Percentiles rank a stretch among this genome's conserved stretches.
Evolutionary conservation across 2,888 invertebrate genomes (phyloP).

Genomic region (Pyrocoelia pectoralis): DNA sequence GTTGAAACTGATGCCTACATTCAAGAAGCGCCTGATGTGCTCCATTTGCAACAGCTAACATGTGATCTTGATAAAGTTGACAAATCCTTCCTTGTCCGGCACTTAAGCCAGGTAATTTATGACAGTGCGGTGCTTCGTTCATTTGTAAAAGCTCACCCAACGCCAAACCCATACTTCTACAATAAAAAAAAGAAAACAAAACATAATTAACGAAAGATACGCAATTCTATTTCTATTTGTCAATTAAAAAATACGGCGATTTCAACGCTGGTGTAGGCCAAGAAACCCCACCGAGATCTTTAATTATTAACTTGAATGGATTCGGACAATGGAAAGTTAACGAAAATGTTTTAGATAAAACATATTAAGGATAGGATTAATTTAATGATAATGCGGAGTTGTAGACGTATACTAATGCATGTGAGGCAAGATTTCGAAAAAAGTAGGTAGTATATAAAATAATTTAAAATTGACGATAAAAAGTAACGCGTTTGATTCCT

Average conservation of each 20-base stretch:
- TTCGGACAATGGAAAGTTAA: not conserved
- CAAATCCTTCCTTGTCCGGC: slow-evolving; percentile 85
- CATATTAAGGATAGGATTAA: not conserved
- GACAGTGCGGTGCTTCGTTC: slow-evolving; percentile 71
- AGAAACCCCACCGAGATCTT: not conserved
- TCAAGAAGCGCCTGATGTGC: slow-evolving; percentile 83
- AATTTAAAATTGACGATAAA: not conserved
- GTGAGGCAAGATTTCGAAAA: not conserved
- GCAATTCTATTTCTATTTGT: no score
- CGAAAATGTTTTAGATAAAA: not conserved
- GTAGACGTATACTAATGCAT: slow-evolving; percentile 2
- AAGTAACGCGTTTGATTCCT: not conserved
- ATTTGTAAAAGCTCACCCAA: slow-evolving; percentile 63
- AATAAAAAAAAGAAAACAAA: slow-evolving; percentile 38
- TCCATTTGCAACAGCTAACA: slow-evolving; percentile 80
- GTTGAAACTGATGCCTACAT: slow-evolving; percentile 86
- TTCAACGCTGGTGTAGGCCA: slow-evolving; percentile 3
- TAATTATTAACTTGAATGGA: not conserved
- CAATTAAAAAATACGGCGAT: not conserved
- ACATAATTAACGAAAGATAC: not conserved
- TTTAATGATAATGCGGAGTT: not conserved
- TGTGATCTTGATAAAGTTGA: slow-evolving; percentile 86
- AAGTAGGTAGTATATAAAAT: slow-evolving; percentile 1
- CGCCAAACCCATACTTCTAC: slow-evolving; percentile 55
- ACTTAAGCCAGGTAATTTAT: slow-evolving; percentile 77